Percentiles rank a stretch among this genome's conserved stretches.
phyloP scores from a whole-genome alignment of 2,888 invertebrate genomes.

The Galerucella pusilla region DNA sequence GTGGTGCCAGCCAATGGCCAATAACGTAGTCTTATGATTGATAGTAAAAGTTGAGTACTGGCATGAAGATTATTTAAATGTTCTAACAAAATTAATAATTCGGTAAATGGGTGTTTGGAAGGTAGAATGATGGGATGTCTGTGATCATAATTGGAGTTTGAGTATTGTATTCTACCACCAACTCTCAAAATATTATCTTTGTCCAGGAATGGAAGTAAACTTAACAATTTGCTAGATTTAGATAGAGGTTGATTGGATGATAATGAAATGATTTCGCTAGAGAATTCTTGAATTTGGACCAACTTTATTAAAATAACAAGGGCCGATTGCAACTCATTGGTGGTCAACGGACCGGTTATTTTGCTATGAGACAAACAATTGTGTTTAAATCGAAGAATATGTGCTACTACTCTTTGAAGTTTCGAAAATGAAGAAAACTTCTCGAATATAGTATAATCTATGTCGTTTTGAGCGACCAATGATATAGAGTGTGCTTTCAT shows the following conservation, averaged over 20 bases:
- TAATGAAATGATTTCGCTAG: too few relatives aligned
- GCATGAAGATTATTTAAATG: not conserved
- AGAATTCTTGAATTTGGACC: too few relatives aligned
- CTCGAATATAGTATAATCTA: too few relatives aligned
- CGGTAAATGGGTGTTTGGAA: not conserved
- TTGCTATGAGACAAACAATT: not conserved
- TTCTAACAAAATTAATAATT: not conserved
- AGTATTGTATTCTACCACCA: constrained; percentile 1
- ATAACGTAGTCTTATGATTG: constrained; percentile 7
- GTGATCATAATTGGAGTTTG: not conserved
- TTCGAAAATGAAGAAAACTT: too few relatives aligned
- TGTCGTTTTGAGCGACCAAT: too few relatives aligned
- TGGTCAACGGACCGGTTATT: not conserved
- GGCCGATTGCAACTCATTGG: too few relatives aligned
- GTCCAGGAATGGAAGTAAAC: not conserved
- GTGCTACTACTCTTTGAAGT: too few relatives aligned
- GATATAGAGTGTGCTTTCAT: too few relatives aligned
- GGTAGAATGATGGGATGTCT: not conserved
- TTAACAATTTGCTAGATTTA: too few relatives aligned
- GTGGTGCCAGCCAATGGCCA: not conserved
- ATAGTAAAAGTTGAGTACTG: not conserved
- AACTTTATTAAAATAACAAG: too few relatives aligned
- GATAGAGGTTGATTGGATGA: too few relatives aligned
- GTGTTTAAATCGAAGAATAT: too few relatives aligned
- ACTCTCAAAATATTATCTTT: not conserved